phyloP scores from a whole-genome alignment of 2,113 vertebrate species.

The Lontra canadensis region DNA sequence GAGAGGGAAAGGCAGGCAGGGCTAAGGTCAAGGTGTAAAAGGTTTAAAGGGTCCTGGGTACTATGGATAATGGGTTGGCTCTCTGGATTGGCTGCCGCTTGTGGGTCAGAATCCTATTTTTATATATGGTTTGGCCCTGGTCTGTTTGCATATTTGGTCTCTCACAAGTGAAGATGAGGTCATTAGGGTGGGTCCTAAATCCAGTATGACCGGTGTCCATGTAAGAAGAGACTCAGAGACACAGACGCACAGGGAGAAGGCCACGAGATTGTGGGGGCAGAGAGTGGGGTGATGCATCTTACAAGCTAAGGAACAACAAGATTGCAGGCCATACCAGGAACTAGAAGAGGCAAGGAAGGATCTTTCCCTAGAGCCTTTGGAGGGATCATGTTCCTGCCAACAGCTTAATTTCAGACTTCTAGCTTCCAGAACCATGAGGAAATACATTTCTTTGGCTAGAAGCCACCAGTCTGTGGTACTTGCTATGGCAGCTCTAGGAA shows the following conservation, averaged over 20 bases:
- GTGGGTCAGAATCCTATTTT: background rate
- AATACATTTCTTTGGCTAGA: background rate
- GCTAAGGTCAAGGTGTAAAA: background rate
- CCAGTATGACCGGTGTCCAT: background rate
- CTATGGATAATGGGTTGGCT: background rate
- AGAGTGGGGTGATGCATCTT: background rate
- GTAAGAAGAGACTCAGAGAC: background rate
- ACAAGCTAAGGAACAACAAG: background rate
- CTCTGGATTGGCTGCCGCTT: background rate
- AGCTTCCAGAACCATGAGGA: background rate
- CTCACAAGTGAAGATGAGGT: background rate
- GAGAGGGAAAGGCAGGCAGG: background rate
- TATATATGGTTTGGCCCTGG: background rate
- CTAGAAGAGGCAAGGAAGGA: too few species aligned
- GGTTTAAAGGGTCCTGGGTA: background rate
- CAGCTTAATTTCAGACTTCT: background rate
- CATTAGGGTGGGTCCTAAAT: background rate
- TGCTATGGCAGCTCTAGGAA: background rate
- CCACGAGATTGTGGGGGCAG: background rate
- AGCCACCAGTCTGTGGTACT: background rate
- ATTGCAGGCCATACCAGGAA: background rate
- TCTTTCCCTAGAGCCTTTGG: background rate
- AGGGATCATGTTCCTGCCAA: background rate
- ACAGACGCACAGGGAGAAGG: background rate
- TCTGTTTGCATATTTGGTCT: background rate